A percentile compares a stretch with the other conserved stretches of the same genome.
phyloP scores from a whole-genome alignment of 2,113 vertebrate genomes.

The Calidris pugnax region DNA sequence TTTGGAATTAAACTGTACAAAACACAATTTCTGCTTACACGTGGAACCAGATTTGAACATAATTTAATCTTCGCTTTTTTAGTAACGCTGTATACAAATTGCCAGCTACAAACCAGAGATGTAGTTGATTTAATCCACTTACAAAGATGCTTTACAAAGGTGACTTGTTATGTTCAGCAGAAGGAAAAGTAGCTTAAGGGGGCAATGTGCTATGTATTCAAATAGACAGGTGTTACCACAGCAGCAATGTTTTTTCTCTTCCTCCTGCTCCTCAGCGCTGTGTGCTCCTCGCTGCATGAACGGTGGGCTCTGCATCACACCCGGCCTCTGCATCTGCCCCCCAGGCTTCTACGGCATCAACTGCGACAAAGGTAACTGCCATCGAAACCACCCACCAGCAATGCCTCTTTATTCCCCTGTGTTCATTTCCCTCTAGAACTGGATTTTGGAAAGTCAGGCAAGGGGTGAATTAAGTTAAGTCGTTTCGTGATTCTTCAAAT shows the following conservation, averaged over 20 bases:
- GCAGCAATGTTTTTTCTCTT: background rate
- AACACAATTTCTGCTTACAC: background rate
- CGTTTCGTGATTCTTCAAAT: background rate
- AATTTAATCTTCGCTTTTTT: background rate
- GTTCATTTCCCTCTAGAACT: background rate
- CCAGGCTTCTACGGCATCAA: constrained; percentile 86
- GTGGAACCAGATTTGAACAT: background rate
- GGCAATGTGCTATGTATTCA: background rate
- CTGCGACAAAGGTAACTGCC: constrained; percentile 85
- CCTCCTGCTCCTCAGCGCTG: constrained; percentile 70
- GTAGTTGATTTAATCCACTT: background rate
- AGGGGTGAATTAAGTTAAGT: background rate
- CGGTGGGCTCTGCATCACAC: constrained; percentile 86
- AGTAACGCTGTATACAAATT: background rate
- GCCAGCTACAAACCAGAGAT: background rate
- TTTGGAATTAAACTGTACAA: background rate
- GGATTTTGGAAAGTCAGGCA: background rate
- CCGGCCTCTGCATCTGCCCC: constrained; percentile 87
- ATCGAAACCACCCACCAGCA: background rate
- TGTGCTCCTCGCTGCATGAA: constrained; percentile 86
- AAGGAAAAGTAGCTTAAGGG: background rate
- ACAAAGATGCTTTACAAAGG: background rate
- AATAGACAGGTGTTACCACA: background rate
- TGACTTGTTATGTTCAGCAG: background rate
- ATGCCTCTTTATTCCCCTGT: background rate